These are phyloP conservation scores for Chaenodraco wilsoni DNA, from an alignment of 2,797 vertebrate species.

Conservation along the genomic window DNA sequence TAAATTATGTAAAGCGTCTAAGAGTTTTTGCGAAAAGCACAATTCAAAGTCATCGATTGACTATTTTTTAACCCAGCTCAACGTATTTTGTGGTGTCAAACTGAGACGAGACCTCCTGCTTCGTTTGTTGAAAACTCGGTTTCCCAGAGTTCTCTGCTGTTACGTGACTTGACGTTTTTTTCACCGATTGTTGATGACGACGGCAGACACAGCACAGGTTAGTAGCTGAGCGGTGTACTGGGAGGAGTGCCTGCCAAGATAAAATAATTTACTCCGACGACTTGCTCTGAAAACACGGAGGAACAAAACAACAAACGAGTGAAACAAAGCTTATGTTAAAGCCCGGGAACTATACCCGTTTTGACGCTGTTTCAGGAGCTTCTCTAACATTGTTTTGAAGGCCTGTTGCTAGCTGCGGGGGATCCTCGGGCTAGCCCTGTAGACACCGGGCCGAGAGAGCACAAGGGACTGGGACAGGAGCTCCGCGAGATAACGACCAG, in stretches of 20 bases:
- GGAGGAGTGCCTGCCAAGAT: constrained; percentile 49
- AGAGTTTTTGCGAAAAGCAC: too few relatives aligned
- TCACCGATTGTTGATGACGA: constrained; percentile 73
- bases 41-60: background rate
- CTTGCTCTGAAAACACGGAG: constrained; percentile 21
- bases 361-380: background rate
- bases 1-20: too few relatives aligned
- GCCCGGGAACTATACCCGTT: background rate
- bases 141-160: constrained; percentile 71
- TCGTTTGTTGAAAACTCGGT: constrained; percentile 59
- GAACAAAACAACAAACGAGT: background rate
- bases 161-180: constrained; percentile 67
- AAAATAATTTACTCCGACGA: constrained; percentile 23
- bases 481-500: constrained; percentile 1
- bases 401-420: constrained; percentile 80
- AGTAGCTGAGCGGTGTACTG: constrained; percentile 44
- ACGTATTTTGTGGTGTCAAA: background rate
- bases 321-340: background rate
- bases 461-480: constrained; percentile 41
- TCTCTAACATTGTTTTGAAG: constrained; percentile 68
- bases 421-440: constrained; percentile 77
- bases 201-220: constrained; percentile 71
- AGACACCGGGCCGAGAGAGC: constrained; percentile 62
- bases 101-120: background rate
- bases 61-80: background rate